Evolutionary conservation across 35 echinoderm and acorn worm species (phyloP), one percentile per base, ranked within the genome.

Genomic region (Heliocidaris erythrogramma): DNA sequence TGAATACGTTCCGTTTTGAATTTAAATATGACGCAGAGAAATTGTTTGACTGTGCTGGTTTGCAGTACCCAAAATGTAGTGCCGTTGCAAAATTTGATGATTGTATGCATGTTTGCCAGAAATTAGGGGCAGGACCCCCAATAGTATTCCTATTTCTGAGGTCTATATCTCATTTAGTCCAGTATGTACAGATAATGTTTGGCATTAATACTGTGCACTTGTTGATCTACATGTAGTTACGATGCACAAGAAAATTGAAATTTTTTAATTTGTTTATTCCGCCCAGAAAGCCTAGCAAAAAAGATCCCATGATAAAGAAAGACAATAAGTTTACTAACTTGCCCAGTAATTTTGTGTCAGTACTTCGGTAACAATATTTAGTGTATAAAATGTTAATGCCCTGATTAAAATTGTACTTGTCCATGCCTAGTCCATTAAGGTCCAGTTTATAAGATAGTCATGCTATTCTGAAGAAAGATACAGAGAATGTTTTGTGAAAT

Each of bases 121-220:
- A 89, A 89, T 32, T 48, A 31, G 87, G 87, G 87, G 87, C 87
- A 89, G 87, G 87, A 89, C 16, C 87, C 65, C 87, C 87, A 89
- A 13, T 30, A 86, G 85, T 89, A 89, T 89, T 89, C 87, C 87
- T 89, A 89, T 78, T 78, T 78, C 65, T 78, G 65, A 78, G 21
- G 21, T 78, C 27, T 27, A 78, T 78, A 78, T 78, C 21, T 78
- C 65, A 78, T 56, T 56, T 56, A 71, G 65, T 78, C 65, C 65
- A 78, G 7, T 18, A n/a, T 78, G 65, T 78, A 27, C 65, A 56
- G 52, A 11, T 2, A 24, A 6, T 78, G 65, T 78, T 27, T 78
- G 65, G 65, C 18, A 78, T 78, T 78, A 24, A 78, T 78, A 78
- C 1, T 78, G 18, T 78, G 65, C 65, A 89, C 31, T 32, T 89